Conservation (phyloP, 2,113 vertebrate genomes). For the Erpornis zantholeuca region DNA sequence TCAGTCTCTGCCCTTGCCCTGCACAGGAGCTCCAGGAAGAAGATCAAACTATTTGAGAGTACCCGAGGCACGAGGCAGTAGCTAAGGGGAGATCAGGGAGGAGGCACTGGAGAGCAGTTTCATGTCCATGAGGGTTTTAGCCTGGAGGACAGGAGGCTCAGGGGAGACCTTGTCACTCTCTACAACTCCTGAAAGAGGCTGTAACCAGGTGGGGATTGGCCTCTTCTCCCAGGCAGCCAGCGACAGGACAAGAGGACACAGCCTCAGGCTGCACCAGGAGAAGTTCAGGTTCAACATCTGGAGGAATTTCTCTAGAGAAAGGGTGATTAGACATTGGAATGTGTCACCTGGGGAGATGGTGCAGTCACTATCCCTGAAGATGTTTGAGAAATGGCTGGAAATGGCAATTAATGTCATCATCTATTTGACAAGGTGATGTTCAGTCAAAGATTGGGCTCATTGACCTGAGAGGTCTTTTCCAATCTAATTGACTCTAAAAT, state of each 20-base stretch:
- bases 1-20: not conserved
- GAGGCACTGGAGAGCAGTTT: not conserved
- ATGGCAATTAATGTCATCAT: not conserved
- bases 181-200: not conserved
- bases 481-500: too few relatives aligned
- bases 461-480: not conserved
- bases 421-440: not conserved
- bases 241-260: not conserved
- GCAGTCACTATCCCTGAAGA: not conserved
- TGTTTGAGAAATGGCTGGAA: fast-evolving
- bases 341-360: too few relatives aligned
- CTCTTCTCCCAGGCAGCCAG: not conserved
- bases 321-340: not conserved
- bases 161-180: not conserved
- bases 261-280: too few relatives aligned
- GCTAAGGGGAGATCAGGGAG: not conserved
- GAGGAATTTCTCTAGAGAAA: not conserved
- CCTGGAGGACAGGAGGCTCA: fast-evolving
- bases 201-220: fast-evolving
- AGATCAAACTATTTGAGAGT: not conserved
- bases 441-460: not conserved
- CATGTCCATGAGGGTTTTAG: not conserved
- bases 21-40: not conserved
- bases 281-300: not conserved
- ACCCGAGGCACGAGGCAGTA: fast-evolving